These are phyloP conservation scores for Amphiura filiformis DNA, from an alignment of 35 echinoderm and acorn worm genomes.

Conservation along the genomic window DNA sequence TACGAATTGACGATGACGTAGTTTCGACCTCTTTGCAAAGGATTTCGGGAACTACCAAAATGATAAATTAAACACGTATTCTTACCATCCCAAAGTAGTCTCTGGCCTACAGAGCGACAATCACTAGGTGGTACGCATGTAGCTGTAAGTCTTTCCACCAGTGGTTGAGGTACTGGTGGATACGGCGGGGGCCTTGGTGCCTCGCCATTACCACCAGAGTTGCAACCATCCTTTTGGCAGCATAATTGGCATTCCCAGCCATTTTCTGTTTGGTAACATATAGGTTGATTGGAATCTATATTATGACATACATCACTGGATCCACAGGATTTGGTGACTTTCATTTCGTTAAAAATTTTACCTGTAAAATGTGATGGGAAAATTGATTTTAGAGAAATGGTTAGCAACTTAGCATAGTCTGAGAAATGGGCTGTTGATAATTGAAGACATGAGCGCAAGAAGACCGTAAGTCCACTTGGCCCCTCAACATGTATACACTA, in stretches of 20 bases:
- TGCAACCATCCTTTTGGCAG: slow-evolving; percentile 46
- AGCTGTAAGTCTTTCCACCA: slow-evolving; percentile 40
- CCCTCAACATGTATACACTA: no score
- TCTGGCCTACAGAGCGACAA: not conserved
- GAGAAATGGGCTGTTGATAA: no score
- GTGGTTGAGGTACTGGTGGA: slow-evolving; percentile 58
- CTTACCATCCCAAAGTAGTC: slow-evolving; percentile 9
- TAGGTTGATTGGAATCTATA: slow-evolving; percentile 1
- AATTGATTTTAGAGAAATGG: no score
- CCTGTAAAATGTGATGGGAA: slow-evolving; percentile 12
- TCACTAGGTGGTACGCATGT: slow-evolving; percentile 16
- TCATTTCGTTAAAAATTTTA: slow-evolving; percentile 57
- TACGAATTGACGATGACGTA: no score
- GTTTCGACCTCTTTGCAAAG: no score
- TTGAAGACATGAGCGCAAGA: no score
- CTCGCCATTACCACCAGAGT: slow-evolving; percentile 44
- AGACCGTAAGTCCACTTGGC: no score
- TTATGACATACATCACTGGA: slow-evolving; percentile 17
- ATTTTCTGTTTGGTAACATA: slow-evolving; percentile 39
- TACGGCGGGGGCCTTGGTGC: slow-evolving; percentile 56
- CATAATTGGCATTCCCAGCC: slow-evolving; percentile 41
- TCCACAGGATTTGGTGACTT: slow-evolving; percentile 40
- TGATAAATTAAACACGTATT: no score
- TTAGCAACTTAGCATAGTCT: no score
- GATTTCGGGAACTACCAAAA: no score